A percentile compares a stretch with the other conserved stretches of the same genome.
Evolutionary conservation across 2,888 invertebrate species (phyloP).

Genomic region (Vannuccia rotundouncinata): DNA sequence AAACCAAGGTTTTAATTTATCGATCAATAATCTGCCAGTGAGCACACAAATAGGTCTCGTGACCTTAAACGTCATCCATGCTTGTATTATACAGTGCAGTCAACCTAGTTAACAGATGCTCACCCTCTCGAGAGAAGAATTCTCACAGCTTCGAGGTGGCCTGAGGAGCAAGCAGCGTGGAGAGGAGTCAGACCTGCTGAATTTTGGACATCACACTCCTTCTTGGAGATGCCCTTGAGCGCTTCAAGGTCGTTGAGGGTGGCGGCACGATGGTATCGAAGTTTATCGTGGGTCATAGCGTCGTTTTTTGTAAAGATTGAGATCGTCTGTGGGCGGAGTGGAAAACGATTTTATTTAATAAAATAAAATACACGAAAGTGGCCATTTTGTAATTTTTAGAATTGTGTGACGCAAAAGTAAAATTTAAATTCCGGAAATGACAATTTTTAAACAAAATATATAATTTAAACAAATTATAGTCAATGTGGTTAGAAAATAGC

Average conservation of each 20-base stretch:
- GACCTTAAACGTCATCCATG: too few relatives aligned
- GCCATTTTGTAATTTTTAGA: background rate
- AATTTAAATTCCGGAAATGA: background rate
- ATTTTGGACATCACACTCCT: background rate
- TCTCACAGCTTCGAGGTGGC: background rate
- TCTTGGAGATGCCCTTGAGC: background rate
- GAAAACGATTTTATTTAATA: too few relatives aligned
- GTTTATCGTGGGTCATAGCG: background rate
- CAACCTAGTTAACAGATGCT: too few relatives aligned
- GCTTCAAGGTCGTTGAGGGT: background rate
- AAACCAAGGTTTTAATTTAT: too few relatives aligned
- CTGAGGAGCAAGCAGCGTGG: background rate
- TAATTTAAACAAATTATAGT: background rate
- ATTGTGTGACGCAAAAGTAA: background rate
- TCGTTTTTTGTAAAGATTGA: too few relatives aligned
- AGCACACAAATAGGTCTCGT: too few relatives aligned
- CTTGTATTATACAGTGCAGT: too few relatives aligned
- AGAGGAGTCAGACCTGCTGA: background rate
- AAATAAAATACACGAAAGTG: background rate
- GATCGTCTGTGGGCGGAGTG: too few relatives aligned
- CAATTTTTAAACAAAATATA: background rate
- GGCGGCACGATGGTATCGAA: background rate
- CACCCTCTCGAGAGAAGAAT: background rate
- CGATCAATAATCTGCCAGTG: too few relatives aligned
- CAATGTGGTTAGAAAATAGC: background rate